phyloP scores from a whole-genome alignment of 2,113 vertebrate species.

The Castor canadensis region DNA sequence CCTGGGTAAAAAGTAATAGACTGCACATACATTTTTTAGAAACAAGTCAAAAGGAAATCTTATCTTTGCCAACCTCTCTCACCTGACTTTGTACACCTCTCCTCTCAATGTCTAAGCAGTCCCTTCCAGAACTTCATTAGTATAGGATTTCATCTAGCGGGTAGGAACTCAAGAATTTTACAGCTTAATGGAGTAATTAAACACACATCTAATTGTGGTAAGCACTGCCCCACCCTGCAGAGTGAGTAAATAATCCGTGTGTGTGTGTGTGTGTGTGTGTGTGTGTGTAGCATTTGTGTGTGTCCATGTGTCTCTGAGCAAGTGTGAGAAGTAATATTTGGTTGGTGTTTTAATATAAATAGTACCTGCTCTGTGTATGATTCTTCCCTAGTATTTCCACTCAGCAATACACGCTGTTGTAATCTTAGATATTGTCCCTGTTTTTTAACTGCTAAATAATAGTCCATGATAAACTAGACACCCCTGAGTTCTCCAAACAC shows the following conservation, averaged over 20 bases:
- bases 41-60: background rate
- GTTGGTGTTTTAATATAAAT: background rate
- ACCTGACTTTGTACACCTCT: too few relatives aligned
- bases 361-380: background rate
- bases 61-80: background rate
- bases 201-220: background rate
- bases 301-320: background rate
- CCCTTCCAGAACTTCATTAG: background rate
- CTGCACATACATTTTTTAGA: background rate
- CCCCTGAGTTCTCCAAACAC: background rate
- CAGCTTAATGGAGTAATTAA: background rate
- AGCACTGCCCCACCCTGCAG: too few relatives aligned
- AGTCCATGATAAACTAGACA: background rate
- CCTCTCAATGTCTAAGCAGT: background rate
- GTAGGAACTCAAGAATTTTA: background rate
- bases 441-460: background rate
- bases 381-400: background rate
- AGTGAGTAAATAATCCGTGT: accelerated
- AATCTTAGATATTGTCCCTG: background rate
- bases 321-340: background rate
- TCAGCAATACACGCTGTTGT: background rate
- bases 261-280: background rate
- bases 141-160: background rate
- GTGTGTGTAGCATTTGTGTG: accelerated
- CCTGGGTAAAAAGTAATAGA: background rate